Conservation (phyloP, 2,797 vertebrate genomes). For the Kryptolebias ocellatus region DNA sequence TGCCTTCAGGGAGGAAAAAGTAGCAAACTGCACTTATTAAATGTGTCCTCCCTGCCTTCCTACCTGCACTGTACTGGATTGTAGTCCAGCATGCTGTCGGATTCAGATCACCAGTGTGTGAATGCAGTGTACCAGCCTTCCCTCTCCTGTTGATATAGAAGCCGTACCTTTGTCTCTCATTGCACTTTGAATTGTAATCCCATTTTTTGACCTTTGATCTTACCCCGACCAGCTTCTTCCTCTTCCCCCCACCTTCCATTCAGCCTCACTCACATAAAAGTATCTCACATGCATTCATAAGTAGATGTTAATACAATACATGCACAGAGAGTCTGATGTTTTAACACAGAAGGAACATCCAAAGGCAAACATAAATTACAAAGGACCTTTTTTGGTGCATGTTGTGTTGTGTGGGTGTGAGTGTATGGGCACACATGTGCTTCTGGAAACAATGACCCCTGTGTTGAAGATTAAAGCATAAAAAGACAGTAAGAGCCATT, state of each 20-base stretch:
- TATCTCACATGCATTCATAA: conserved; percentile 10
- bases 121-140: conserved; percentile 51
- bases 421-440: neutral
- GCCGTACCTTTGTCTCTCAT: conserved; percentile 49
- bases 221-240: conserved; percentile 25
- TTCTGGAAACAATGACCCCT: conserved; percentile 23
- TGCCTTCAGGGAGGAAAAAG: neutral
- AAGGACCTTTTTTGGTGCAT: conserved; percentile 13
- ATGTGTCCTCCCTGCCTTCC: conserved; percentile 36
- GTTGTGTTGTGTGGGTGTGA: neutral
- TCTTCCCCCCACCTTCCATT: neutral
- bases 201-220: conserved; percentile 39
- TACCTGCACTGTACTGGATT: conserved; percentile 38
- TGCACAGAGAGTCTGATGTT: conserved; percentile 9
- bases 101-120: conserved; percentile 48
- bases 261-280: conserved; percentile 11
- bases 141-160: conserved; percentile 47
- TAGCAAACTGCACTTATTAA: conserved; percentile 30
- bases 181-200: conserved; percentile 55
- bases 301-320: conserved; percentile 14
- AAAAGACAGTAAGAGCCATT: conserved; percentile 55
- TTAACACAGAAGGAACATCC: conserved; percentile 14
- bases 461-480: conserved; percentile 57
- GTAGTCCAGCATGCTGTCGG: conserved; percentile 64
- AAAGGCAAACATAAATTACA: conserved; percentile 26